phyloP scores from a whole-genome alignment of 2,113 vertebrate species.

The Poeciliopsis turrubarensis region DNA sequence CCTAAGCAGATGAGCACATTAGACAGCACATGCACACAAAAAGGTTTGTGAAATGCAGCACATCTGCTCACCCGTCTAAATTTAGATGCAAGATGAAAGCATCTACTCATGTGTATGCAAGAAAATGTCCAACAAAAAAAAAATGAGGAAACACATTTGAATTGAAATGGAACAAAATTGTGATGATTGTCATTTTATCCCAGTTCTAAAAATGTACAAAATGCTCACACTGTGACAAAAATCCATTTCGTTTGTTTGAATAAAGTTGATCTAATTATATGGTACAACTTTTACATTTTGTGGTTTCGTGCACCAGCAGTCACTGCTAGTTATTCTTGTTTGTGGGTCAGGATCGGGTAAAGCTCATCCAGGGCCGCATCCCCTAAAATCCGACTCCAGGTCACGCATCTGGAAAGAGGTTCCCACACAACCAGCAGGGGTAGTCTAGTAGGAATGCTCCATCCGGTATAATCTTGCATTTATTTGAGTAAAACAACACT shows the following conservation, averaged over 20 bases:
- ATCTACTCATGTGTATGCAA: not conserved
- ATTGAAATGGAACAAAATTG: not conserved
- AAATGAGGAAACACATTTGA: not conserved
- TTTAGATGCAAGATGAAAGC: constrained; percentile 47
- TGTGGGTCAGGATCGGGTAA: constrained; percentile 74
- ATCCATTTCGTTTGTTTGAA: too few species aligned
- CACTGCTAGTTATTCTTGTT: constrained; percentile 55
- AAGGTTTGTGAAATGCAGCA: constrained; percentile 40
- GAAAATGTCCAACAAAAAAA: not conserved
- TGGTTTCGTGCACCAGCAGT: constrained; percentile 66
- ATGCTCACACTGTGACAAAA: not conserved
- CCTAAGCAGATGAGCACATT: constrained; percentile 46
- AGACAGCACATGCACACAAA: constrained; percentile 41
- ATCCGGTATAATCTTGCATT: constrained; percentile 2
- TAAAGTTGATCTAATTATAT: not conserved
- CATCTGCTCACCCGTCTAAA: constrained; percentile 57
- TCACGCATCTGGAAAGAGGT: constrained; percentile 33
- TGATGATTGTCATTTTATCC: not conserved
- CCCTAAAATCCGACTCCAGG: constrained; percentile 64
- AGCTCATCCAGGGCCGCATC: constrained; percentile 53
- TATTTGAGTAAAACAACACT: not conserved
- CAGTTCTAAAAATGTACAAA: not conserved
- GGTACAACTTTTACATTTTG: constrained; percentile 26
- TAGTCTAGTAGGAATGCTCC: constrained; percentile 1
- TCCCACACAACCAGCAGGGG: constrained; percentile 32